Evolutionary conservation across 2,797 vertebrate species (phyloP), one percentile per base, ranked within the genome.

Genomic region (Synaphobranchus kaupii): DNA sequence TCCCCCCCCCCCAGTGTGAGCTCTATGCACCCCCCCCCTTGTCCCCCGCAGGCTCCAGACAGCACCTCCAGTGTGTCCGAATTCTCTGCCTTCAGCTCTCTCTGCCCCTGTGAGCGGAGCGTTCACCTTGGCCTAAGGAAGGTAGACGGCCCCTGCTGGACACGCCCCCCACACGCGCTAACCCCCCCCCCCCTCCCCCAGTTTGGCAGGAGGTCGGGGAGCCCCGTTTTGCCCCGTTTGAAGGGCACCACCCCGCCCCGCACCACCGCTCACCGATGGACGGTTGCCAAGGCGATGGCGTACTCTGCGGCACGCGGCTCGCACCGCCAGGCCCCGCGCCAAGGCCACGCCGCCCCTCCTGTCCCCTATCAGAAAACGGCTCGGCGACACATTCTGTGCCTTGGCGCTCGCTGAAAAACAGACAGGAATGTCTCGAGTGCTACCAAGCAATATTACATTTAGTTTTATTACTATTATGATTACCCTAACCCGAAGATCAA

Each of bases 401-500:
- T 44, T 76, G 34, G 71, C 71, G 17, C 71, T 44, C 71, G 13
- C 71, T 44, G 12, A 44, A 39, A 76, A 39, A 76, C 71, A 44
- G 71, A 34, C 71, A 76, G 71, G 34, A 76, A 76, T 39, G 17
- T 44, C 71, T 76, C 3, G 13, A 44, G 71, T 28, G 34, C 7
- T 8, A 76, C 31, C 71, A 76, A 6, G 71, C 71, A 76, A 44
- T 76, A 76, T 44, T 76, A 17, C 28, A 44, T 44, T 76, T 8
- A 44, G 31, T 39, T 76, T 76, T 76, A 76, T 76, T 76, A 44
- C 71, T 76, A 76, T 76, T 76, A 76, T 76, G 71, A 76, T 76
- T 76, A 76, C 71, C 31, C 15, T 5, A 76, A 76, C 71, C 71
- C 71, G 5, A 20, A 76, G 71, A 76, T 34, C 34, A 76, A 76